These are phyloP conservation scores for Heliornis fulica DNA, from an alignment of 2,113 vertebrate genomes.

Conservation along the genomic window DNA sequence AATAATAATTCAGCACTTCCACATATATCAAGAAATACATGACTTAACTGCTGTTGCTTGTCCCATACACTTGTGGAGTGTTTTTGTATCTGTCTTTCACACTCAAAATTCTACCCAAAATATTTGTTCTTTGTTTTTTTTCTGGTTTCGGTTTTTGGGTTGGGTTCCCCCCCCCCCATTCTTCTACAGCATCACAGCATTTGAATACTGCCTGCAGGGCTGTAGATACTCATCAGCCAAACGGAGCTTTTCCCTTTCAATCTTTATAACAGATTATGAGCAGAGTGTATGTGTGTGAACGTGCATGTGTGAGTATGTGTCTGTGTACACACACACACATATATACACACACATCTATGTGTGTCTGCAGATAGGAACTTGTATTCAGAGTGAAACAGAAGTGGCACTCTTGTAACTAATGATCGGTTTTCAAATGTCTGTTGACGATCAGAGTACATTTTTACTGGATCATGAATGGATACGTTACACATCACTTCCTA, in stretches of 20 bases:
- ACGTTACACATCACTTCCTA: background rate
- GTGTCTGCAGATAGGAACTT: background rate
- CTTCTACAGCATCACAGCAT: background rate
- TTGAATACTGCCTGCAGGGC: background rate
- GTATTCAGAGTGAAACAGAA: background rate
- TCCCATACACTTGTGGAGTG: background rate
- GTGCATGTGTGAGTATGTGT: fast-evolving
- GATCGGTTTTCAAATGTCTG: background rate
- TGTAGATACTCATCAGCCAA: background rate
- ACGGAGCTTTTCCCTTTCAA: background rate
- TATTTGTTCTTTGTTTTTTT: background rate
- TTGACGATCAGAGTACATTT: background rate
- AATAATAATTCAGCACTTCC: background rate
- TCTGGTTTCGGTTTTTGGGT: too few species aligned
- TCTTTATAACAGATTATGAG: background rate
- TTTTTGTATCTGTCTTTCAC: background rate
- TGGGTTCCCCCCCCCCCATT: too few species aligned
- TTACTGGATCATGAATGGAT: background rate
- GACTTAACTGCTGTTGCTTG: background rate
- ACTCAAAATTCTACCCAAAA: background rate
- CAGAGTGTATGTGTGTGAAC: background rate
- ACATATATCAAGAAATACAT: background rate
- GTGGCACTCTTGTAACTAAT: background rate
- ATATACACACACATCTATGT: fast-evolving
- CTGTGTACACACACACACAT: too few species aligned